These are phyloP conservation scores for Pogona vitticeps DNA, from an alignment of 2,113 vertebrate species.

Conservation along the genomic window DNA sequence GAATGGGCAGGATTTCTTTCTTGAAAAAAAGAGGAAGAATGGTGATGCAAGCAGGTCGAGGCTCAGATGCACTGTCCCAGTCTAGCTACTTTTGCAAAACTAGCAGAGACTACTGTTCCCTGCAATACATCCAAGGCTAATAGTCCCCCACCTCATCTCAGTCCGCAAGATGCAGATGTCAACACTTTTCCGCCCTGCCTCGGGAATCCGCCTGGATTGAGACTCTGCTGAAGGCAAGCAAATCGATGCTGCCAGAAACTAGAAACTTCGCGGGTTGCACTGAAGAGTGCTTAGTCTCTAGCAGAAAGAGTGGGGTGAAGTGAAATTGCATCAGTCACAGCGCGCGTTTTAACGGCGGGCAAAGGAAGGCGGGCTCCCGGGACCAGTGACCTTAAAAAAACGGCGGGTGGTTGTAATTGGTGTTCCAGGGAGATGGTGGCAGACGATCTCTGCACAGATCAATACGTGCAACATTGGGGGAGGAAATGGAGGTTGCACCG, in stretches of 20 bases:
- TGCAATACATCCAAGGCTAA: not conserved
- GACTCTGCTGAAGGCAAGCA: not conserved
- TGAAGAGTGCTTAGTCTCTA: not conserved
- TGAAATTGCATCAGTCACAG: not conserved
- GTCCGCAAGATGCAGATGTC: not conserved
- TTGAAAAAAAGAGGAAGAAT: not conserved
- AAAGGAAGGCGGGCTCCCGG: too few relatives aligned
- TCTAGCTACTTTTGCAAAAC: not conserved
- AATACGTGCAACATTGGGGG: not conserved
- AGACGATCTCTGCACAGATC: not conserved
- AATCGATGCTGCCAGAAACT: not conserved
- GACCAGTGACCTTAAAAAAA: not conserved
- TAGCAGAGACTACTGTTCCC: not conserved
- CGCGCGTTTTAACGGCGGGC: too few relatives aligned
- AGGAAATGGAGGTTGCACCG: not conserved
- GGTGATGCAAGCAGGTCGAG: not conserved
- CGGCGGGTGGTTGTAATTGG: not conserved
- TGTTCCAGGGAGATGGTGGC: not conserved
- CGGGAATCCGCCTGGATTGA: not conserved
- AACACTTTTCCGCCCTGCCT: not conserved
- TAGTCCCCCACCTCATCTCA: not conserved
- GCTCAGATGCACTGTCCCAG: not conserved
- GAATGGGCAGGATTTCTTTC: fast-evolving
- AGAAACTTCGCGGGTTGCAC: not conserved
- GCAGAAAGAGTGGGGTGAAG: not conserved